Evolutionary conservation across 2,113 vertebrate genomes (phyloP), one percentile per base, ranked within the genome.

Genomic region (Caranx ignobilis): DNA sequence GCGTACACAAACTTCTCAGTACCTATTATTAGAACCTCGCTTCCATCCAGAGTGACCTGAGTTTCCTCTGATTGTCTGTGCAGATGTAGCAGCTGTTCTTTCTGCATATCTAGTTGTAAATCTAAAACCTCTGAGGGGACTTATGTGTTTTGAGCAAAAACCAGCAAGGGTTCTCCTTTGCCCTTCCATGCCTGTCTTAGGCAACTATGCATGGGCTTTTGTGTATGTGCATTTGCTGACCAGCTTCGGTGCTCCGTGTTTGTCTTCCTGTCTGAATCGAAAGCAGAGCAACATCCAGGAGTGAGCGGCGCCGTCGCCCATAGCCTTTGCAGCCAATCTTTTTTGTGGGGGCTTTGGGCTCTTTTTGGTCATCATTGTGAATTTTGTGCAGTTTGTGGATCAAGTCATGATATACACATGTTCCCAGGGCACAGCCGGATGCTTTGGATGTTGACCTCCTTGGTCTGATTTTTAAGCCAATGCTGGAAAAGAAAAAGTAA

Each of bases 331-430:
- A 82, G 61, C 95, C 91, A 19, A 97, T 94, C 85, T 97, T 97
- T 12, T 8, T 76, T 7, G 56, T 2, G 0, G 97, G 97, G 5
- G 96, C 96, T 2, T 70, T 85, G 74, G 48, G 26, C 19, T 94
- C 91, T 82, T 93, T 96, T 1, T 91, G 81, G 77, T 41, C 39
- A 10, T 90, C 94, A 86, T 93, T 94, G 2, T 77, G 95, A 2
- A 95, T 70, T 60, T 93, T 90, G 86, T 91, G 89, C 83, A 99
- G 87, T 48, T 89, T 84, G 64, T 96, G 84, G 18, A 94, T 84
- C 87, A 99, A 85, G 56, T 96, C 95, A 18, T 97, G 96, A 85
- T 95, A 91, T 0, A 94, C 88, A 88, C 98, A 99, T 0, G 96
- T 97, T 61, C 95, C 91, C 8, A 99, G 93, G 41, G 88, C 79